A percentile compares a stretch with the other conserved stretches of the same genome.
phyloP scores from a whole-genome alignment of 2,797 vertebrate species.

The Lagodon rhomboides region DNA sequence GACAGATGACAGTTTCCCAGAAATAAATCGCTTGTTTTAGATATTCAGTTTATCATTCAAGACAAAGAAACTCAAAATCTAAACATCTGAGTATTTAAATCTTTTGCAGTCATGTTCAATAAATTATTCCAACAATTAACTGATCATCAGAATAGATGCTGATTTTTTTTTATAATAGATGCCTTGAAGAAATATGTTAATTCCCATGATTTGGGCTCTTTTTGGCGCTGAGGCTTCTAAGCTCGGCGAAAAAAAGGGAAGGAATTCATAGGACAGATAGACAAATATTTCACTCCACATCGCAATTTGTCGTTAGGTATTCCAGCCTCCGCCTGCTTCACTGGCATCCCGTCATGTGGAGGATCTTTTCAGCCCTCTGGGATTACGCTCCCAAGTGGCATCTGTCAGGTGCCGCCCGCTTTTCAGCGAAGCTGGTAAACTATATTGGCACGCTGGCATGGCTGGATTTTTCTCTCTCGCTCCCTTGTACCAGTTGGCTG shows the following conservation, averaged over 20 bases:
- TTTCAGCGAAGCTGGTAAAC: conserved; percentile 73
- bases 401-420: conserved; percentile 82
- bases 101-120: background rate
- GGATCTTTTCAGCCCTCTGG: conserved; percentile 61
- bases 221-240: background rate
- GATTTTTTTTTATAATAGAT: background rate
- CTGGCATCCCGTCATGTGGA: conserved; percentile 57
- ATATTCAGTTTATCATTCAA: background rate
- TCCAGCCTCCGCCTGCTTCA: conserved; percentile 45
- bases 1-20: background rate
- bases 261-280: background rate
- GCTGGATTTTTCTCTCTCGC: conserved; percentile 52
- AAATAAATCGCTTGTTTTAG: background rate
- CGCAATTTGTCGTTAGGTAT: conserved; percentile 26
- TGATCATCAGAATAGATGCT: background rate
- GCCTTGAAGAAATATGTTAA: background rate
- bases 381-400: conserved; percentile 71
- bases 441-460: conserved; percentile 64
- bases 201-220: background rate
- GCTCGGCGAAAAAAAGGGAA: background rate
- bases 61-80: background rate
- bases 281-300: conserved; percentile 1
- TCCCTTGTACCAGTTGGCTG: conserved; percentile 42
- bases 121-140: background rate
- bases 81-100: background rate